Evolutionary conservation across 2,888 invertebrate species (phyloP), one percentile per base, ranked within the genome.

Genomic region (Dendrolimus pini): DNA sequence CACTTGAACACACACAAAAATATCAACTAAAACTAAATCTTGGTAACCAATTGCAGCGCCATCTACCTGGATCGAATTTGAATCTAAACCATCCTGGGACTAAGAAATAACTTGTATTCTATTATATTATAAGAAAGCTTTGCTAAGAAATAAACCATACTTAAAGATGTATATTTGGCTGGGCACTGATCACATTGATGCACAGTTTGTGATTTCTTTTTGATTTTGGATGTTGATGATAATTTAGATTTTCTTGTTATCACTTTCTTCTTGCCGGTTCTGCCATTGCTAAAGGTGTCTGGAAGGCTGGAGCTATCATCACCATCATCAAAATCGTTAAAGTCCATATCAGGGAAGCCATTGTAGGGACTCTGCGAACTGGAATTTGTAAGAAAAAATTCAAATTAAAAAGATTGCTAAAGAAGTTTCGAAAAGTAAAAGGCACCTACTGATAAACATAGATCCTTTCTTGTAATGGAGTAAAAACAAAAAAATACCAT

Each of bases 171-270:
- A 65, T 87, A 89, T 67, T 84, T 82, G 54, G 86, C 82, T 57
- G 78, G 78, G 55, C 89, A 89, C 66, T 85, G 82, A 58, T 88
- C 88, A 65, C 89, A 89, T 54, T 78, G 77, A 63, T 86, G 82
- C 65, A 83, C 68, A 2, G 72, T 75, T 71, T 88, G 78, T 6
- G 62, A 68, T 65, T 68, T 70, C 60, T 69, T 76, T 41, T 61
- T 72, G 10, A 67, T 64, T 41, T 65, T 60, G 12, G 47, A 12
- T n/a, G 69, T 61, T 0, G 69, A 63, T 55, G 72, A 61, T 58
- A 63, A 66, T 65, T 71, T 75, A 52, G 59, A 58, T 62, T 70
- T 68, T 59, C 60, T 61, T 41, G 68, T 59, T 42, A 67, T 66
- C 12, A 62, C 41, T 61, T 71, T 77, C 56, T 67, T 72, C 59